Base-by-base conservation (phyloP, 2,888 invertebrate genomes). In the Volucella bombylans region DNA sequence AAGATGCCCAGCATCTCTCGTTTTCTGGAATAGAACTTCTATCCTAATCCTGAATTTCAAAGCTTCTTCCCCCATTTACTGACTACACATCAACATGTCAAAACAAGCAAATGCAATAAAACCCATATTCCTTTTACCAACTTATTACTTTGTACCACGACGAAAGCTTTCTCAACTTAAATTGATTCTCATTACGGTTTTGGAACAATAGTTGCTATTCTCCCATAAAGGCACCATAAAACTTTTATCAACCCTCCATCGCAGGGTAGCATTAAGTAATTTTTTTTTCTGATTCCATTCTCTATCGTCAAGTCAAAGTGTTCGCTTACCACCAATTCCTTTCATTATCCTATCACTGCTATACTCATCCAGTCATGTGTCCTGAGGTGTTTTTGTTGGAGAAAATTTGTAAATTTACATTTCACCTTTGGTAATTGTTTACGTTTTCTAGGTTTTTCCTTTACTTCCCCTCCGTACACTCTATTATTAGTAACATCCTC, bases 381-480 rank as follows among this genome's bases (percentile, higher is more conserved):
- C 68, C 68, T 39, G 68, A 14, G 68, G 77, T 69, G 68, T 59
- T 67, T 14, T 31, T 31, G 31, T 31, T 23, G 23, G 15, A 14
- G 6, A 55, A 62, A 62, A 62, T 55, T 41, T 15, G 31, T 6
- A 78, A 78, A 62, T 69, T 69, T 41, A 31, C 68, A 68, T 69
- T 62, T 55, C 69, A 69, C 77, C 69, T 77, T 55, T 50, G n/a
- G 55, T 12, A 54, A 69, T 65, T 23, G 45, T 54, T 59, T 52
- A 49, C 12, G 14, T 57, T 65, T 69, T 2, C 11, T 12, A 8
- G 6, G 2, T 23, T 38, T 57, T 69, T 57, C 1, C 41, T 15
- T 43, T 43, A 12, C 43, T 4, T 12, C 6, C 41, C n/a, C 11
- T 57, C n/a, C 12, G 15, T n/a, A 47, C 57, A 15, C 15, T 31